phyloP scores from a whole-genome alignment of 35 echinoderm and acorn worm genomes.

The Anneissia japonica region DNA sequence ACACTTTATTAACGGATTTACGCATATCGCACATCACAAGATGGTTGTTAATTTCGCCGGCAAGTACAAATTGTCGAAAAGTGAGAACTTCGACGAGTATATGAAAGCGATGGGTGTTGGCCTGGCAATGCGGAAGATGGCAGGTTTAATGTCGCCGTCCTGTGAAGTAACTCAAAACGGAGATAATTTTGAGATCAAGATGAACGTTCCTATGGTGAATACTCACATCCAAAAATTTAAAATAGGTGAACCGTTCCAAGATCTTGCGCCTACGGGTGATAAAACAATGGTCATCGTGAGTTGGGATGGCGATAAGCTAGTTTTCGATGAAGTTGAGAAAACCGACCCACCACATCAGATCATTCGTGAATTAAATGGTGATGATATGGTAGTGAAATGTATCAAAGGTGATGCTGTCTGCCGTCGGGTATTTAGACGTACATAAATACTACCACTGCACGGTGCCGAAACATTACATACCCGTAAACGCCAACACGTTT shows the following conservation, averaged over 20 bases:
- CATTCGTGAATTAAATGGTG: background rate
- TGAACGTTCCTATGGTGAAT: background rate
- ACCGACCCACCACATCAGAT: background rate
- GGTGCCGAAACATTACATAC: too few species aligned
- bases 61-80: background rate
- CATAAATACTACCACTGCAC: too few species aligned
- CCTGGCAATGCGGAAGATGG: background rate
- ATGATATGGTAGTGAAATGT: constrained; percentile 4
- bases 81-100: constrained; percentile 19
- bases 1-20: too few species aligned
- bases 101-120: constrained; percentile 21
- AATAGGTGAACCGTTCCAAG: constrained; percentile 18
- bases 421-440: constrained; percentile 4
- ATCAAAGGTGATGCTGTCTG: background rate
- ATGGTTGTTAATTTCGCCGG: background rate
- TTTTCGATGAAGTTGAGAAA: background rate
- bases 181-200: constrained; percentile 2
- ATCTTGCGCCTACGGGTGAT: background rate
- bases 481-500: too few species aligned
- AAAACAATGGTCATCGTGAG: background rate
- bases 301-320: background rate
- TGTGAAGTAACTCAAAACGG: constrained; percentile 11
- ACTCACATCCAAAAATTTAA: constrained; percentile 10
- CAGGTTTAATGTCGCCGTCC: background rate
- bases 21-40: background rate